These are phyloP conservation scores for Agrenia bidenticulata DNA, from an alignment of 2,888 invertebrate genomes.

Conservation along the genomic window DNA sequence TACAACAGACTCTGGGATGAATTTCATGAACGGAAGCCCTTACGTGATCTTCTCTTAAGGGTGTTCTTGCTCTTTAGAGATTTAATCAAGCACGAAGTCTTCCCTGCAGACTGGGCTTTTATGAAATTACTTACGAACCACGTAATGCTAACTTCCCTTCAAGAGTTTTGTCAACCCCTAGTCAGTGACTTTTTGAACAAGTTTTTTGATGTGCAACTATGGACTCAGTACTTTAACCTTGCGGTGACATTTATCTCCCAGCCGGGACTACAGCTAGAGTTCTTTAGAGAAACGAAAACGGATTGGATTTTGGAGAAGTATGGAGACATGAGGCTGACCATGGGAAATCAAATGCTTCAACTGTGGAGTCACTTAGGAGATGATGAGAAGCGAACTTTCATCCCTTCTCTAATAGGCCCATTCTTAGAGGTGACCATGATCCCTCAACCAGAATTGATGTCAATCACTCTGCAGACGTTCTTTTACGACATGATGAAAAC, in stretches of 20 bases:
- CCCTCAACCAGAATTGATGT: slow-evolving; percentile 78
- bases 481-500: slow-evolving; percentile 91
- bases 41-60: slow-evolving; percentile 82
- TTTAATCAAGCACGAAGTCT: slow-evolving; percentile 76
- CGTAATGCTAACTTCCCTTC: slow-evolving; percentile 77
- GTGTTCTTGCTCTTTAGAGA: slow-evolving; percentile 77
- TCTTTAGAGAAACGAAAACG: slow-evolving; percentile 75
- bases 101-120: slow-evolving; percentile 86
- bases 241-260: slow-evolving; percentile 80
- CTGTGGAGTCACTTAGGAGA: slow-evolving; percentile 85
- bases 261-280: slow-evolving; percentile 75
- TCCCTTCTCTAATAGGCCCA: slow-evolving; percentile 90
- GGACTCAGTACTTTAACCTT: slow-evolving; percentile 76
- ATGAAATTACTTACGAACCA: slow-evolving; percentile 85
- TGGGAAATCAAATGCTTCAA: slow-evolving; percentile 87
- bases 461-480: slow-evolving; percentile 86
- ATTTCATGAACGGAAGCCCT: slow-evolving; percentile 70
- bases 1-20: slow-evolving; percentile 85
- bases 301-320: slow-evolving; percentile 76
- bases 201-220: slow-evolving; percentile 60
- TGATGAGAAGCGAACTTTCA: slow-evolving; percentile 66
- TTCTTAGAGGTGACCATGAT: slow-evolving; percentile 91
- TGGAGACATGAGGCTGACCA: slow-evolving; percentile 86
- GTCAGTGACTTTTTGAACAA: slow-evolving; percentile 57
- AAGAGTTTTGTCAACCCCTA: slow-evolving; percentile 84